These are phyloP conservation scores for Microctenopoma steveboyesi DNA, from an alignment of 2,797 vertebrate genomes.

Conservation along the genomic window DNA sequence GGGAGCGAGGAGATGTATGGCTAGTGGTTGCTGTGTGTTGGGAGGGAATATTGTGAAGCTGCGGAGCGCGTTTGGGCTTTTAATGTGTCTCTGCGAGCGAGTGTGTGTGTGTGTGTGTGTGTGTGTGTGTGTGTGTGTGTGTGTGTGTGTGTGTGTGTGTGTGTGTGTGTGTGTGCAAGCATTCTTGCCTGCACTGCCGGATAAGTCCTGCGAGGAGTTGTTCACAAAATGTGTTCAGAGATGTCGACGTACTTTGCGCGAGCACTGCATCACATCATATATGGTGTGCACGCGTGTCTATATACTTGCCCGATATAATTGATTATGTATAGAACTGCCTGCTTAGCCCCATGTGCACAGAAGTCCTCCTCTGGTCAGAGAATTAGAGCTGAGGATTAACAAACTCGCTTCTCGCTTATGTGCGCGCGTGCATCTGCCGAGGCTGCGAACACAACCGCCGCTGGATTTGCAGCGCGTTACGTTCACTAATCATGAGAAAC, in stretches of 20 bases:
- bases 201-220: constrained; percentile 27
- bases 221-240: not conserved
- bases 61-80: constrained; percentile 1
- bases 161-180: not conserved
- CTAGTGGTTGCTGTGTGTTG: constrained; percentile 30
- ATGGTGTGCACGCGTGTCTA: constrained; percentile 9
- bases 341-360: constrained; percentile 39
- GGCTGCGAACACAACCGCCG: constrained; percentile 19
- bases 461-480: constrained; percentile 7
- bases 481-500: constrained; percentile 25
- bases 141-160: too few relatives aligned
- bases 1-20: constrained; percentile 44
- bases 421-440: constrained; percentile 15
- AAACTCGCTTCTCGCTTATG: constrained; percentile 22
- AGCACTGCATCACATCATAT: constrained; percentile 2
- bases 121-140: too few relatives aligned
- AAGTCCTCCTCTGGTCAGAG: constrained; percentile 46
- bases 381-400: constrained; percentile 65
- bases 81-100: constrained; percentile 8
- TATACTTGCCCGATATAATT: constrained; percentile 26
- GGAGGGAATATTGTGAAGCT: constrained; percentile 21
- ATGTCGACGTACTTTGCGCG: constrained; percentile 2
- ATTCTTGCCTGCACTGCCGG: constrained; percentile 12
- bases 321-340: constrained; percentile 24
- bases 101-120: too few relatives aligned